phyloP scores from a whole-genome alignment of 2,113 vertebrate genomes.

The Mesembrinibis cayennensis region DNA sequence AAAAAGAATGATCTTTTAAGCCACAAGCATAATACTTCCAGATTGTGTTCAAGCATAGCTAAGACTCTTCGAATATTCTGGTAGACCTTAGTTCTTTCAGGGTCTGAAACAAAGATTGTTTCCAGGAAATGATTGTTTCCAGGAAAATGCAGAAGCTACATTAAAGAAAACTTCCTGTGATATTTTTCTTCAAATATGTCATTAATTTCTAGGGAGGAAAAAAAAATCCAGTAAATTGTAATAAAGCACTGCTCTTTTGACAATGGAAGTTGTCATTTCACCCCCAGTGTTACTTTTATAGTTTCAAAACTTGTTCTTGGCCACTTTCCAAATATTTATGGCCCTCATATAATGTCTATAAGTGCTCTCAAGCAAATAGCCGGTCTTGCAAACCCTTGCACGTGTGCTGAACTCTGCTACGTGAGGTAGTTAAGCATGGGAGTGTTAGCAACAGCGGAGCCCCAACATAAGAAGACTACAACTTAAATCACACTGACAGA shows the following conservation, averaged over 20 bases:
- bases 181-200: neutral
- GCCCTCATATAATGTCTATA: neutral
- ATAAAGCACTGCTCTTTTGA: neutral
- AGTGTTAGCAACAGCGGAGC: neutral
- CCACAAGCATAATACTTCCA: neutral
- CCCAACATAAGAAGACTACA: neutral
- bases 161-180: neutral
- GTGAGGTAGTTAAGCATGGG: neutral
- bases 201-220: neutral
- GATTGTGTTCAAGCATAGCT: neutral
- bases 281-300: neutral
- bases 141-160: neutral
- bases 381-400: neutral
- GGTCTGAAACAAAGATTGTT: neutral
- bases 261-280: neutral
- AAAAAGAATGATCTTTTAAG: neutral
- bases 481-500: constrained; percentile 23
- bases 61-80: neutral
- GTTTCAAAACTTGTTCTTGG: constrained; percentile 50
- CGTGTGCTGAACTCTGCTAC: neutral
- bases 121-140: neutral
- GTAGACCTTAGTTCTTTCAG: neutral
- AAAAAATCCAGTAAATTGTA: neutral
- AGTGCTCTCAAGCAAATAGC: neutral
- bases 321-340: constrained; percentile 41